Evolutionary conservation across 2,888 invertebrate species (phyloP), one percentile per base, ranked within the genome.

Genomic region (Eupithecia exiguata): DNA sequence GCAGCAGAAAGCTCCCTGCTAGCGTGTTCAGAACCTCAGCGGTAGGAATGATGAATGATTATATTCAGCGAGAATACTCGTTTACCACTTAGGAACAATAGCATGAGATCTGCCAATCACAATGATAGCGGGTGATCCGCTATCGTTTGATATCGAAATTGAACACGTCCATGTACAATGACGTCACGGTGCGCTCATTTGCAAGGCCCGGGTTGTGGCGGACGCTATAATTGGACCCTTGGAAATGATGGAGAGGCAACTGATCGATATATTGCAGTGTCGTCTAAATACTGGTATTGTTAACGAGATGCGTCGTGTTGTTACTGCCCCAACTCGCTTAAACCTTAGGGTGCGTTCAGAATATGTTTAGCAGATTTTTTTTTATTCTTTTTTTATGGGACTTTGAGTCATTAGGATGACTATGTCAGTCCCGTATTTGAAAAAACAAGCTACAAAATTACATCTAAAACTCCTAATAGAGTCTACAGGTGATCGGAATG

Each of bases 141-240:
- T 16, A 6, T 53, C 68, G 53, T 36, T 68, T 53, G 36, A 68
- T 68, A 53, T 68, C 65, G 43, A 71, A 74, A 71, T 69, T 71
- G 65, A 71, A 74, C 68, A 74, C 58, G 71, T 74, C 74, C 74
- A 65, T 38, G 65, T 49, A 43, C 43, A 63, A 18, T 74, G 74
- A 71, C 68, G 36, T 65, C 65, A 65, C 14, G 53, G 38, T 65
- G 38, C 40, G 68, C 30, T 74, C 63, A 21, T 68, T 74, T 70
- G 74, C 62, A n/a, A 14, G 62, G 61, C 61, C 58, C 16, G 46
- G 46, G 21, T 67, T 46, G 40, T 46, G 30, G 43, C 30, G 67
- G 67, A 9, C 67, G 7, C 30, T 46, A 9, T 62, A 62, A 62
- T 35, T 62, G 62, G 35, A 35, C 62, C 62, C 18, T 62, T 35